Evolutionary conservation across 2,888 invertebrate species (phyloP).

Genomic region (Autographa gamma): DNA sequence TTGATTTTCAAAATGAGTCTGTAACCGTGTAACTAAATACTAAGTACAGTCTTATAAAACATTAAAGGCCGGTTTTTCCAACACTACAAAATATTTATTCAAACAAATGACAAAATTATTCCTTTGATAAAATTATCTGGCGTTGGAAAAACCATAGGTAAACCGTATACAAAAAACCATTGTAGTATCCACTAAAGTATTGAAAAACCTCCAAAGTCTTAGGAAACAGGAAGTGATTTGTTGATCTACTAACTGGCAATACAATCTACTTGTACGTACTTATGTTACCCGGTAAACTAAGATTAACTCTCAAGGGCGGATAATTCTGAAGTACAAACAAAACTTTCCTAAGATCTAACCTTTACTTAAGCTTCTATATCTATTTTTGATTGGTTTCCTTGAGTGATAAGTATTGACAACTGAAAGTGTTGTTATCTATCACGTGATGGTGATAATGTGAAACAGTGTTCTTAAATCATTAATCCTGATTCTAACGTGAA

Average conservation of each 20-base stretch:
- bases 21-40: no score
- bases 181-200: no score
- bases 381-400: slow-evolving; percentile 3
- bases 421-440: not conserved
- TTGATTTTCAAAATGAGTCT: not conserved
- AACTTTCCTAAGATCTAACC: not conserved
- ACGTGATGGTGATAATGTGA: not conserved
- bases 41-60: no score
- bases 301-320: not conserved
- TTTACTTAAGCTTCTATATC: not conserved
- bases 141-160: no score
- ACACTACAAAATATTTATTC: no score
- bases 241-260: not conserved
- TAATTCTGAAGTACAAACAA: not conserved
- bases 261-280: not conserved
- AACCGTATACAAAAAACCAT: no score
- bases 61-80: no score
- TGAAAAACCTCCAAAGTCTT: no score
- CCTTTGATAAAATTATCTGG: no score
- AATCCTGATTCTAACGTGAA: not conserved
- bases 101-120: no score
- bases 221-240: no score
- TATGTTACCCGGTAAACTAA: not conserved
- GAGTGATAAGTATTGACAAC: slow-evolving; percentile 1
- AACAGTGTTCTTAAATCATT: not conserved